Conservation (phyloP, 2,797 vertebrate genomes). For the Monodelphis domestica region DNA sequence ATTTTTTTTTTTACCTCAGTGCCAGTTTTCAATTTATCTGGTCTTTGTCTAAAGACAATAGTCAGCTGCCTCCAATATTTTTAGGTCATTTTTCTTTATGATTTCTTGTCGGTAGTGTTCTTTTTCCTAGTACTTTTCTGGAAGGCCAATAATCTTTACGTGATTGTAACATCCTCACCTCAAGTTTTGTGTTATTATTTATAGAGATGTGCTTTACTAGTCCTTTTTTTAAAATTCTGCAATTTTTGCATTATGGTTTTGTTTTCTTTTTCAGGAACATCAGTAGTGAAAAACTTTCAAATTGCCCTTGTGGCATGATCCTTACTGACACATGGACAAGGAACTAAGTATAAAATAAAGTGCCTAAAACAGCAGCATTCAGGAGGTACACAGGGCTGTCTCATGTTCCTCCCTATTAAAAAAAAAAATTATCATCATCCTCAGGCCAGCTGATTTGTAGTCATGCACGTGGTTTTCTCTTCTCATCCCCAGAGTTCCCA, state of each 20-base stretch:
- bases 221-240: not conserved
- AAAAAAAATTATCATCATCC: too few relatives aligned
- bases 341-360: not conserved
- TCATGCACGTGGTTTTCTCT: too few relatives aligned
- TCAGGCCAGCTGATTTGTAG: too few relatives aligned
- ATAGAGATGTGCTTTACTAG: not conserved
- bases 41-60: not conserved
- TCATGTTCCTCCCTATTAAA: too few relatives aligned
- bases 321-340: not conserved
- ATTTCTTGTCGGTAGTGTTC: not conserved
- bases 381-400: not conserved
- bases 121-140: not conserved
- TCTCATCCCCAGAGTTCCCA: too few relatives aligned
- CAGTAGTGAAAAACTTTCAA: not conserved
- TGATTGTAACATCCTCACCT: not conserved
- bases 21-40: not conserved
- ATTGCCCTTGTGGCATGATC: not conserved
- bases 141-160: not conserved
- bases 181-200: not conserved
- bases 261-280: not conserved
- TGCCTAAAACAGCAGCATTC: not conserved
- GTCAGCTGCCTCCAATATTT: not conserved
- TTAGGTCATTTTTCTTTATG: not conserved
- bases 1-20: not conserved
- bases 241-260: not conserved